Evolutionary conservation across 2,113 vertebrate genomes (phyloP), one percentile per base, ranked within the genome.

Genomic region (Oreocharis arfaki): DNA sequence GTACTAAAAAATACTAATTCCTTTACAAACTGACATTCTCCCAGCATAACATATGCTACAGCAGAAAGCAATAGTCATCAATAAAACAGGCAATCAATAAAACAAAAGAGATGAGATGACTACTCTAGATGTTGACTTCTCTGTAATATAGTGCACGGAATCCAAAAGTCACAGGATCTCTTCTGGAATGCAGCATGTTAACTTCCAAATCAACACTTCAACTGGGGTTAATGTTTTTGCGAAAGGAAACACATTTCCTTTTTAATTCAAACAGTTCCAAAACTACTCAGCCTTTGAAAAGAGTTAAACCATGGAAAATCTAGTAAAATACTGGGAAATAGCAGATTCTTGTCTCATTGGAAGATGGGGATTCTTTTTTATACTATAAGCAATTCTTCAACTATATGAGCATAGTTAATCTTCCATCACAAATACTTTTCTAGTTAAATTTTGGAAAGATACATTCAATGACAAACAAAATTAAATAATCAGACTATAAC

Each of bases 351-450:
- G 33, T 33, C 44, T 87, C 15, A 47, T 52, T 85, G 71, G 79
- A 37, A 73, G 24, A 55, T 5, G 82, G 7, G 24, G 19, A 69
- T 70, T 65, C 30, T 37, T 90, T 68, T 93, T 77, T 79, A 50
- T 82, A 44, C 49, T 79, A 71, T 49, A 84, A 85, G 10, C 7
- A 90, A 50, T 84, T 57, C 24, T 79, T 83, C 27, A 60, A 15
- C 22, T 74, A 16, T 42, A 18, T 24, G 3, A 37, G 6, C 37
- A 44, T 63, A 81, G 16, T 44, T 65, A 89, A 71, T 47, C 56
- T 93, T 95, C 93, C 24, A 86, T 80, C n/a, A 82, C 32, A 96
- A 87, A 4, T 60, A 70, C 28, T 84, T 92, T 88, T 82, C 49
- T 49, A 89, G 50, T 49, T 81, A 67, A 90, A 94, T 91, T 37